These are phyloP conservation scores for Percina caprodes DNA, from an alignment of 2,113 vertebrate genomes.

Conservation along the genomic window DNA sequence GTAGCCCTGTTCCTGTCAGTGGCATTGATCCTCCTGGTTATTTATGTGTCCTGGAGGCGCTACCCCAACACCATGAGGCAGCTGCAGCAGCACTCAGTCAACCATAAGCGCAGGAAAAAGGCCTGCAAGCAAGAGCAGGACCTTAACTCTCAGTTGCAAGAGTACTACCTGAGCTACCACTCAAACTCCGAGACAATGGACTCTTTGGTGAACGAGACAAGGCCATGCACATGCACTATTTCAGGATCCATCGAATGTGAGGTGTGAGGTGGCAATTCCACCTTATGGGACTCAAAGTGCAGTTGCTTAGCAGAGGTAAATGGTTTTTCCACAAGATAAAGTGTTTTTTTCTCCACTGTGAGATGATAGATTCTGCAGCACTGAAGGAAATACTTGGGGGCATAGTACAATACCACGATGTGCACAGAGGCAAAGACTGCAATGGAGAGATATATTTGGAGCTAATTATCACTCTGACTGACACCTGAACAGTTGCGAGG, in stretches of 20 bases:
- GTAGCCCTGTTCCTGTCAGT: constrained; percentile 96
- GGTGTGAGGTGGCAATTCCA: constrained; percentile 89
- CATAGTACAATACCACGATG: constrained; percentile 53
- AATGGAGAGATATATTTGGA: constrained; percentile 58
- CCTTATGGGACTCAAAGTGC: constrained; percentile 78
- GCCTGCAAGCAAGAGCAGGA: constrained; percentile 90
- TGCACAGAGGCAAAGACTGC: constrained; percentile 52
- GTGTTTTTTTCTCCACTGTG: constrained; percentile 60
- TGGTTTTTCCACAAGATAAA: constrained; percentile 72
- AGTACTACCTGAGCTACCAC: constrained; percentile 98
- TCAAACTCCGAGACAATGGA: constrained; percentile 96
- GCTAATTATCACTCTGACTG: constrained; percentile 64
- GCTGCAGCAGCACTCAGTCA: constrained; percentile 94
- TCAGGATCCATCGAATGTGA: constrained; percentile 98
- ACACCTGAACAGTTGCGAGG: constrained; percentile 34
- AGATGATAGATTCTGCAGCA: constrained; percentile 56
- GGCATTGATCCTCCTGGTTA: constrained; percentile 96
- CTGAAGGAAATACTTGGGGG: constrained; percentile 49
- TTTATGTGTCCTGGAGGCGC: constrained; percentile 96
- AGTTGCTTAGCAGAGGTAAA: constrained; percentile 87
- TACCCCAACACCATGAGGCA: constrained; percentile 97
- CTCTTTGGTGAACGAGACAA: constrained; percentile 92
- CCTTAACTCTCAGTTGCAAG: constrained; percentile 95
- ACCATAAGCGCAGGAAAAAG: constrained; percentile 96
- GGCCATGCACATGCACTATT: constrained; percentile 96